Conservation (phyloP, 23 tunicate species). For the Botrylloides violaceus region DNA sequence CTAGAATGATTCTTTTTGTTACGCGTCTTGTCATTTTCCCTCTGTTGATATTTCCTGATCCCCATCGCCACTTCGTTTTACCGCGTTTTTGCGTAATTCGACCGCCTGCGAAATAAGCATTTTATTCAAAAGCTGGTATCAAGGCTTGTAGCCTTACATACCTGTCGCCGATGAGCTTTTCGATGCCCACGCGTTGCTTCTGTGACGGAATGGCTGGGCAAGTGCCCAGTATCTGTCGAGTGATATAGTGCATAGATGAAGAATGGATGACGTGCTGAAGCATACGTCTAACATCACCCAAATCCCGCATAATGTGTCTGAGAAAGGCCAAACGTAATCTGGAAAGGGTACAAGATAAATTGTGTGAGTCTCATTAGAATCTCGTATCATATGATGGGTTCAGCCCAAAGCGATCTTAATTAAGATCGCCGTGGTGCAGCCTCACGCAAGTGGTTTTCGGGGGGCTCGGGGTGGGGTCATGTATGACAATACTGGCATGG, state of each 20-base stretch:
- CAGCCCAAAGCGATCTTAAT: too few relatives aligned
- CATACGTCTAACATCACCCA: conserved; percentile 93
- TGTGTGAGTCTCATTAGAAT: too few relatives aligned
- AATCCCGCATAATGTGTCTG: conserved; percentile 51
- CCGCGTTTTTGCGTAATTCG: conserved; percentile 13
- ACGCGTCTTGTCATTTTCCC: conserved; percentile 24
- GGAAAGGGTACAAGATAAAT: neutral
- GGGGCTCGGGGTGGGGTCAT: too few relatives aligned
- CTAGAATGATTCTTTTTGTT: conserved; percentile 8
- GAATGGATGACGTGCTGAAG: conserved; percentile 82
- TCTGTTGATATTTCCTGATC: conserved; percentile 1
- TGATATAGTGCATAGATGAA: conserved; percentile 82
- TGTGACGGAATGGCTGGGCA: conserved; percentile 48
- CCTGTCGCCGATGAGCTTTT: conserved; percentile 3
- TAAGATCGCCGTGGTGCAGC: too few relatives aligned
- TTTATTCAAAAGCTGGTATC: too few relatives aligned
- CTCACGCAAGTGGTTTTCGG: too few relatives aligned
- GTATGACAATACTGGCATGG: too few relatives aligned
- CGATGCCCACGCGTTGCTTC: conserved; percentile 13
- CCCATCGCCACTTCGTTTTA: neutral
- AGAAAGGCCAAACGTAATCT: conserved; percentile 84
- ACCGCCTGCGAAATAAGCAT: conserved; percentile 1
- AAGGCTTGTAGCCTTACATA: too few relatives aligned
- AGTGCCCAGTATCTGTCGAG: conserved; percentile 77
- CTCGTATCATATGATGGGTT: too few relatives aligned